Percentiles rank a stretch among this genome's conserved stretches.
Conservation (phyloP, 2,888 invertebrate species). For the Pyrochroa serraticornis region DNA sequence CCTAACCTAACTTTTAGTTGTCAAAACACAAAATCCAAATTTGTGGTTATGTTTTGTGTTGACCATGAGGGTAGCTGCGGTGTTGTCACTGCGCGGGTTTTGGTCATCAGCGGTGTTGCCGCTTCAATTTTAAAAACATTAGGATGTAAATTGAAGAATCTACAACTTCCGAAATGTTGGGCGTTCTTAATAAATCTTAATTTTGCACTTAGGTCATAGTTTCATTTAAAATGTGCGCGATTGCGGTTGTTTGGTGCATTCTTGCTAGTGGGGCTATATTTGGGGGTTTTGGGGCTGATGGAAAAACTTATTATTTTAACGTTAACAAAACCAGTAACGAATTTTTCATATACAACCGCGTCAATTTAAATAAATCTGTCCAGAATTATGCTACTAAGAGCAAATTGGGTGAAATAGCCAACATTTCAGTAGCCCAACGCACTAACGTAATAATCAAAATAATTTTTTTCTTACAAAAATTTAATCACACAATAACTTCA, state of each 20-base stretch:
- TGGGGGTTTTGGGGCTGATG: slow-evolving; percentile 21
- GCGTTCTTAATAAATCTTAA: slow-evolving; percentile 18
- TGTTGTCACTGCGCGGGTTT: background rate
- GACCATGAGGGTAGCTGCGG: no score
- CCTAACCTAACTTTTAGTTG: background rate
- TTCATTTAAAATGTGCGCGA: slow-evolving; percentile 9
- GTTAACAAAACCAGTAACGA: slow-evolving; percentile 44
- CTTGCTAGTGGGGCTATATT: background rate
- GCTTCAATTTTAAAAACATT: slow-evolving; percentile 7
- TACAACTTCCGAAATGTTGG: slow-evolving; percentile 13
- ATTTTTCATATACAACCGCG: slow-evolving; percentile 42
- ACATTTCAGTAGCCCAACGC: slow-evolving; percentile 2
- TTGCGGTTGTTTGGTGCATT: background rate
- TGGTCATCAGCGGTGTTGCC: background rate
- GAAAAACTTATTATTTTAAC: slow-evolving; percentile 46
- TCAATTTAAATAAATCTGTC: slow-evolving; percentile 30
- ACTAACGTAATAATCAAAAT: background rate
- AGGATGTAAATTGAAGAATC: slow-evolving; percentile 17
- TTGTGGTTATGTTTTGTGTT: no score
- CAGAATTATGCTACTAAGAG: slow-evolving; percentile 6
- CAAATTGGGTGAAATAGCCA: slow-evolving; percentile 20
- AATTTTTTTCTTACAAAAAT: slow-evolving; percentile 4
- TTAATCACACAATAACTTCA: slow-evolving; percentile 13
- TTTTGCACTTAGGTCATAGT: slow-evolving; percentile 17
- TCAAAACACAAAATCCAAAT: no score